Conservation (phyloP, 1,140 invertebrate genomes). For the Pemphigus obesinymphae region DNA sequence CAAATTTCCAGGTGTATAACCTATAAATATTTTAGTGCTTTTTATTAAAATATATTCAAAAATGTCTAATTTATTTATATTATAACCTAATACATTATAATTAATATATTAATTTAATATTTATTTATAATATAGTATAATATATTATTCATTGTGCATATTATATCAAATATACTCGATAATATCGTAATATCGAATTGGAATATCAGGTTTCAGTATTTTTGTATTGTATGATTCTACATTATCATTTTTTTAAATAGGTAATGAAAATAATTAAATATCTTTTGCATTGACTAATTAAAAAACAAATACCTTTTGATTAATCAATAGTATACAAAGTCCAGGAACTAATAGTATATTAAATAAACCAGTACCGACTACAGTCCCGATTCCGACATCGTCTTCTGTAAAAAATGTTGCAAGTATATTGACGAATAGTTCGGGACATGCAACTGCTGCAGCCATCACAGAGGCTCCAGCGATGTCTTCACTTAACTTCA, state of each 20-base stretch:
- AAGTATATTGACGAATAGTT: conserved; percentile 56
- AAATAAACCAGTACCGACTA: conserved; percentile 66
- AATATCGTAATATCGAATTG: background rate
- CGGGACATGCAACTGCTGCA: conserved; percentile 62
- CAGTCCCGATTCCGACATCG: conserved; percentile 61
- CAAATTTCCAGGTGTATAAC: conserved; percentile 61
- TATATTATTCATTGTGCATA: too few relatives aligned
- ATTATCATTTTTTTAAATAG: background rate
- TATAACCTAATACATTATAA: too few relatives aligned
- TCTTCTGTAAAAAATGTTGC: conserved; percentile 60
- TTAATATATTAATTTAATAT: background rate
- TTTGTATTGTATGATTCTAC: background rate
- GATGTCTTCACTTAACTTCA: conserved; percentile 45
- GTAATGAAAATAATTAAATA: background rate
- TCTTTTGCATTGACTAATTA: background rate
- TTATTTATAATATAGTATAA: background rate
- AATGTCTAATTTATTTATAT: background rate
- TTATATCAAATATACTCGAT: background rate
- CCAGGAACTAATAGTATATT: conserved; percentile 66
- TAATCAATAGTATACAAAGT: conserved; percentile 57
- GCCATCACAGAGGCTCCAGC: conserved; percentile 62
- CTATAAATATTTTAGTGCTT: conserved; percentile 54
- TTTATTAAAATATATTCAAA: background rate
- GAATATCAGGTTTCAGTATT: background rate
- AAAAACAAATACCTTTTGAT: conserved; percentile 30